phyloP scores from a whole-genome alignment of 2,888 invertebrate genomes.

The Plagiodera versicolora region DNA sequence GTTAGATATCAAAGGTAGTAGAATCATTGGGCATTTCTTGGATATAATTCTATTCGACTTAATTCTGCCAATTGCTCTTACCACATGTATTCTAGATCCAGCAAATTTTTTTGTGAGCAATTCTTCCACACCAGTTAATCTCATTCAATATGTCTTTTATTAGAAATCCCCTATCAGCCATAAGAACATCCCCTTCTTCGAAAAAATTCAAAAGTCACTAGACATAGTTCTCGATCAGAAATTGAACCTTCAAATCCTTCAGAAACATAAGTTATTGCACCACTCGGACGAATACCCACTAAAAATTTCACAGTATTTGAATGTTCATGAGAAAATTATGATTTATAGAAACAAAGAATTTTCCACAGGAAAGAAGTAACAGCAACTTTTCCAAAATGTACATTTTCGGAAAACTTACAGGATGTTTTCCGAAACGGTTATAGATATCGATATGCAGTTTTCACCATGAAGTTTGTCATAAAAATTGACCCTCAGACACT shows the following conservation, averaged over 20 bases:
- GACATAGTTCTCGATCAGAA: conserved; percentile 7
- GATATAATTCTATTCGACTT: conserved; percentile 8
- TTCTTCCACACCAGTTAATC: conserved; percentile 1
- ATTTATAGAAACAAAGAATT: too few species aligned
- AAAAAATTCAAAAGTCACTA: conserved; percentile 5
- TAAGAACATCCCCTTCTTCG: conserved; percentile 6
- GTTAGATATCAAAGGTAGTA: conserved; percentile 5
- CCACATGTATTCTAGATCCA: conserved; percentile 6
- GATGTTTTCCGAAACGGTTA: too few species aligned
- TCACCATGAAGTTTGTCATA: too few species aligned
- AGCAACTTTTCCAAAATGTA: too few species aligned
- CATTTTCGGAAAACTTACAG: too few species aligned
- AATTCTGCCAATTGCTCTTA: conserved; percentile 8
- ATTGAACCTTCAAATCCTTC: conserved; percentile 10
- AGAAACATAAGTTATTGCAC: neutral
- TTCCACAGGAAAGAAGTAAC: too few species aligned
- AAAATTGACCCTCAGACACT: too few species aligned
- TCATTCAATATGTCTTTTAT: conserved; percentile 1
- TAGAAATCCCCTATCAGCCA: conserved; percentile 6
- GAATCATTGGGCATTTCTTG: conserved; percentile 5
- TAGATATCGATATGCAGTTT: too few species aligned
- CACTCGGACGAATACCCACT: conserved; percentile 1
- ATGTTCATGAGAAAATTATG: neutral
- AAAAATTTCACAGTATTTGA: neutral
- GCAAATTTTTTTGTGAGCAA: neutral